Evolutionary conservation across 1,140 invertebrate species (phyloP).

Genomic region (Drosophila lowei): DNA sequence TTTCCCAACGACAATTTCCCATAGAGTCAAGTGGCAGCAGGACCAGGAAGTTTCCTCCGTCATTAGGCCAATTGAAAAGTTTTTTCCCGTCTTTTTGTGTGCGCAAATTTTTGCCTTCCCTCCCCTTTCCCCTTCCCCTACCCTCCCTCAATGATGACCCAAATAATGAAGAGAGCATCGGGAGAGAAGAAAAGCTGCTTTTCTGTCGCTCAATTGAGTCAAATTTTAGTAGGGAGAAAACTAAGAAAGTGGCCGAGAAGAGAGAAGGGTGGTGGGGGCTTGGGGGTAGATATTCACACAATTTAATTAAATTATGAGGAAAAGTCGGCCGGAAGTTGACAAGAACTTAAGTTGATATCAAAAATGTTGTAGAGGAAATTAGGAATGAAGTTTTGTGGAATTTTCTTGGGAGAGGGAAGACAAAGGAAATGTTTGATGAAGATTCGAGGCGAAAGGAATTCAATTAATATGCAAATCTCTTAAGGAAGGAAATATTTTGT

Average conservation of each 20-base stretch:
- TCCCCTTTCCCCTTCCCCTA: no score
- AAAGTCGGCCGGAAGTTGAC: conserved; percentile 29
- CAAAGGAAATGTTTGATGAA: neutral
- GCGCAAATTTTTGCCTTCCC: conserved; percentile 14
- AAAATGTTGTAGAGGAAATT: conserved; percentile 12
- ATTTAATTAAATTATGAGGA: conserved; percentile 69
- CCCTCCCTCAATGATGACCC: conserved; percentile 38
- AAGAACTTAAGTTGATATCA: conserved; percentile 11
- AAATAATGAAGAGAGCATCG: conserved; percentile 47
- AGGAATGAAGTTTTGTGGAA: conserved; percentile 9
- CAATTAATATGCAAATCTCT: no score
- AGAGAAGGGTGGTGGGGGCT: neutral
- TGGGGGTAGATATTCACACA: conserved; percentile 44
- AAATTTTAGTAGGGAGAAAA: conserved; percentile 21
- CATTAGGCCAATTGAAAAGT: conserved; percentile 58
- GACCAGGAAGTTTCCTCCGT: conserved; percentile 46
- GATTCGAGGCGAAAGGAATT: no score
- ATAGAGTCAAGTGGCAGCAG: conserved; percentile 37
- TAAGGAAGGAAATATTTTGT: no score
- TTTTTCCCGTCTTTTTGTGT: conserved; percentile 27
- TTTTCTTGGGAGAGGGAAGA: neutral
- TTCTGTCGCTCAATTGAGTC: conserved; percentile 47
- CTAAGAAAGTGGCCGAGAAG: conserved; percentile 11
- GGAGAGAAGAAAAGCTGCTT: no score
- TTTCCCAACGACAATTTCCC: conserved; percentile 34